phyloP scores from a whole-genome alignment of 2,797 vertebrate genomes.

The Anas capensis region DNA sequence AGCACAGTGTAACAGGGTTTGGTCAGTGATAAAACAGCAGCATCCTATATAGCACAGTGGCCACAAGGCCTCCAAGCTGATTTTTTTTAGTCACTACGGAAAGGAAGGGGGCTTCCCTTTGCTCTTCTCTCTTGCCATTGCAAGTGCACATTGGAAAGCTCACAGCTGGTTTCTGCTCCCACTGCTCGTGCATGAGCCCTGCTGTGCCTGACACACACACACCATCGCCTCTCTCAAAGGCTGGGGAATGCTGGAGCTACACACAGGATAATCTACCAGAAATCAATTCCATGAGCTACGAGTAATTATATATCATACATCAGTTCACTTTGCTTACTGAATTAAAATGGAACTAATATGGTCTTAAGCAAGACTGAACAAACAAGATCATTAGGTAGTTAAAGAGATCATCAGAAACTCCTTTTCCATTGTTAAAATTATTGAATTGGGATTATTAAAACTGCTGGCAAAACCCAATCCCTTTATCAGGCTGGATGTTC shows the following conservation, averaged over 20 bases:
- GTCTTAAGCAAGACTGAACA: not conserved
- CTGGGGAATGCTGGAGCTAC: fast-evolving
- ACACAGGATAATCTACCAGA: not conserved
- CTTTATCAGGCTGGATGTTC: not conserved
- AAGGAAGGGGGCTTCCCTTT: fast-evolving
- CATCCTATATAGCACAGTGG: not conserved
- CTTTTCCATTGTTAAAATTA: not conserved
- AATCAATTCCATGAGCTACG: not conserved
- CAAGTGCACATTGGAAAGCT: fast-evolving
- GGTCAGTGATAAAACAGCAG: not conserved
- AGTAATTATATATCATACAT: not conserved
- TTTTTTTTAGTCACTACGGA: not conserved
- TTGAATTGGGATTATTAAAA: not conserved
- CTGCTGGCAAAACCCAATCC: not conserved
- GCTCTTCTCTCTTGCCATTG: not conserved
- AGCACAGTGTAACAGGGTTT: fast-evolving
- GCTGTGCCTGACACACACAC: fast-evolving
- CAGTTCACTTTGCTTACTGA: not conserved
- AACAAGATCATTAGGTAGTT: not conserved
- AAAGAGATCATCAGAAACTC: not conserved
- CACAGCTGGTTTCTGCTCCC: not conserved
- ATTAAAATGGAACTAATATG: not conserved
- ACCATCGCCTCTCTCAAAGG: not conserved
- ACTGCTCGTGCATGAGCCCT: fast-evolving
- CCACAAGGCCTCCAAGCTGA: not conserved